These are phyloP conservation scores for Melanargia galathea DNA, from an alignment of 2,888 invertebrate species.

Conservation along the genomic window DNA sequence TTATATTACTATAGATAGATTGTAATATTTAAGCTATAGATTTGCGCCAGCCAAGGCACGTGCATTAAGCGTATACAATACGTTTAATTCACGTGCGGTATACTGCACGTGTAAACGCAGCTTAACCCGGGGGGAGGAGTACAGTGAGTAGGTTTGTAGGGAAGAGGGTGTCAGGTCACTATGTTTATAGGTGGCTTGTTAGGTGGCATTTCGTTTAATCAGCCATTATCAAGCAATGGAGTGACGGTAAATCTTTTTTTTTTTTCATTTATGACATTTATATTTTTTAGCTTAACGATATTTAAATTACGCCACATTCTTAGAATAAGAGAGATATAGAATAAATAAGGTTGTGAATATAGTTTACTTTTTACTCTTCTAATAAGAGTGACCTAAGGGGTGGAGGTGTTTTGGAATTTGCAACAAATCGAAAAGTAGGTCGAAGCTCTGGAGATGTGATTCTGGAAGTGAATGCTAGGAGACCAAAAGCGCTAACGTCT, in stretches of 20 bases:
- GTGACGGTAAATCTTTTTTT: constrained; percentile 46
- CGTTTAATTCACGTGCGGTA: too few species aligned
- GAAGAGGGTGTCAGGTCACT: constrained; percentile 62
- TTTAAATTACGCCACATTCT: constrained; percentile 1
- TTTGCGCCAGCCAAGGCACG: background rate
- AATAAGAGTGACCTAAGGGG: too few species aligned
- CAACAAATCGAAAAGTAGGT: too few species aligned
- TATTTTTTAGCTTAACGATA: background rate
- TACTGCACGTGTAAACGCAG: constrained; percentile 16
- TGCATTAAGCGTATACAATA: background rate
- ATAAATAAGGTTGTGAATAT: too few species aligned
- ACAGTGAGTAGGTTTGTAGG: constrained; percentile 40
- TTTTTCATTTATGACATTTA: constrained; percentile 21
- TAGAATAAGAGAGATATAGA: background rate
- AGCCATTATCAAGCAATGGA: constrained; percentile 55
- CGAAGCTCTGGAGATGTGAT: too few species aligned
- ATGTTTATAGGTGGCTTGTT: constrained; percentile 68
- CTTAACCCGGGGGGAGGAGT: constrained; percentile 22
- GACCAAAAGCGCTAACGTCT: too few species aligned
- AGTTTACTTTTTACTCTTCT: too few species aligned
- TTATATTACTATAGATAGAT: too few species aligned
- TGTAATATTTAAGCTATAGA: background rate
- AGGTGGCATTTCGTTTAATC: constrained; percentile 56
- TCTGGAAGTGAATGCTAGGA: too few species aligned
- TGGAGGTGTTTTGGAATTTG: too few species aligned